Conservation (phyloP, 2,113 vertebrate genomes). For the Muscicapa adusta region DNA sequence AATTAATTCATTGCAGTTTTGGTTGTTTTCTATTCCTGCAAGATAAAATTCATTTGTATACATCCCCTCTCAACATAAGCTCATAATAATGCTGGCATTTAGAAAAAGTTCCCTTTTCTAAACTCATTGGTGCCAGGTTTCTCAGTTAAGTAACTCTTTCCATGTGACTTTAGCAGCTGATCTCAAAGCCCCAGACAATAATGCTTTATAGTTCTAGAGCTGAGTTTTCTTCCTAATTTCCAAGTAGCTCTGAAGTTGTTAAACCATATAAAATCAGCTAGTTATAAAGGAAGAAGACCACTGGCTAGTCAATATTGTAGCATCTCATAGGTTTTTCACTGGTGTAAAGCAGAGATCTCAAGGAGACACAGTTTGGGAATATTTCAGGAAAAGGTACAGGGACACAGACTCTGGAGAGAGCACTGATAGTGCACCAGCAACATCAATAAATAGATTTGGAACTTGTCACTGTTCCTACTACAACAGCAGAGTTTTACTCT, state of each 20-base stretch:
- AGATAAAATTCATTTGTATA: not conserved
- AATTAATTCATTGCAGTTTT: not conserved
- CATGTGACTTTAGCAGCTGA: conserved; percentile 1
- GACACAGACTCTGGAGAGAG: not conserved
- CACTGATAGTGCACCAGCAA: not conserved
- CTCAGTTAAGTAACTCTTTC: not conserved
- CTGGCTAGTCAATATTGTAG: not conserved
- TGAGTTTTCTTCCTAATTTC: not conserved
- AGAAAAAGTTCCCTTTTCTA: not conserved
- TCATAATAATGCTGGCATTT: not conserved
- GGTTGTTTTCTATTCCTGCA: not conserved
- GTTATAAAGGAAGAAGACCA: not conserved
- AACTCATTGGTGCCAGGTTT: not conserved
- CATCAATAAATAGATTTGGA: not conserved
- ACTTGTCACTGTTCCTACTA: not conserved
- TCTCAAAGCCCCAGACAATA: not conserved
- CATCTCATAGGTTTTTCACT: not conserved
- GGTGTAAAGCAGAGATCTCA: not conserved
- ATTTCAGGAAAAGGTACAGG: not conserved
- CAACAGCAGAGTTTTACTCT: not conserved
- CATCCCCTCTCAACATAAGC: conserved; percentile 14
- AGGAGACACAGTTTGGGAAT: not conserved
- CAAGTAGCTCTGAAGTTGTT: not conserved
- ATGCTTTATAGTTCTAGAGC: not conserved
- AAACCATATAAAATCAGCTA: not conserved